A percentile compares a stretch with the other conserved stretches of the same genome.
phyloP scores from a whole-genome alignment of 2,888 invertebrate genomes.

The Pheosia tremula region DNA sequence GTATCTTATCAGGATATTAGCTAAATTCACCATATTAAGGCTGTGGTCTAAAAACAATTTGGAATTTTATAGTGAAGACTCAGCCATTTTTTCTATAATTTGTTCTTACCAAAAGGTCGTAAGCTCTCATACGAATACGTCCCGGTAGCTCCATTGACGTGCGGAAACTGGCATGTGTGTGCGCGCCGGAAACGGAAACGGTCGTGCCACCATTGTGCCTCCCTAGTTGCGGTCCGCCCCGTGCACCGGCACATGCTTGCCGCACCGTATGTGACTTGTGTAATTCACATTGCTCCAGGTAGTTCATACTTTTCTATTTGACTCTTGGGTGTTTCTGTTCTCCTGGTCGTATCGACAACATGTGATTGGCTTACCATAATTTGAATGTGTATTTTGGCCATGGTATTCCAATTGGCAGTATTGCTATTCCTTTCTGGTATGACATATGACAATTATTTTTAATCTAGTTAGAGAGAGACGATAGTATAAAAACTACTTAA shows the following conservation, averaged over 20 bases:
- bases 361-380: neutral
- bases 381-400: neutral
- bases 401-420: no score
- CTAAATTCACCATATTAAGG: no score
- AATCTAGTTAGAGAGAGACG: no score
- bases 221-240: slow-evolving; percentile 31
- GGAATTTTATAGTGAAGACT: no score
- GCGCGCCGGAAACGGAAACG: slow-evolving; percentile 46
- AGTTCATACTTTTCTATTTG: neutral
- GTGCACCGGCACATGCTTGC: slow-evolving; percentile 8
- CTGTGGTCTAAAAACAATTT: no score
- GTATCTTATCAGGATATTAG: no score
- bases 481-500: no score
- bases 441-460: no score
- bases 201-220: slow-evolving; percentile 47
- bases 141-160: slow-evolving; percentile 44
- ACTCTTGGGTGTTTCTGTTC: neutral
- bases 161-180: slow-evolving; percentile 49
- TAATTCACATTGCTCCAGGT: neutral
- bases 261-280: neutral
- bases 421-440: no score
- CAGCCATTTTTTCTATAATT: no score
- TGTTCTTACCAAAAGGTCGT: slow-evolving; percentile 18
- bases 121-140: slow-evolving; percentile 28
- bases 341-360: neutral